Percentiles rank a stretch among this genome's conserved stretches.
Conservation (phyloP, 2,888 invertebrate genomes). For the Caenorhabditis doughertyi region DNA sequence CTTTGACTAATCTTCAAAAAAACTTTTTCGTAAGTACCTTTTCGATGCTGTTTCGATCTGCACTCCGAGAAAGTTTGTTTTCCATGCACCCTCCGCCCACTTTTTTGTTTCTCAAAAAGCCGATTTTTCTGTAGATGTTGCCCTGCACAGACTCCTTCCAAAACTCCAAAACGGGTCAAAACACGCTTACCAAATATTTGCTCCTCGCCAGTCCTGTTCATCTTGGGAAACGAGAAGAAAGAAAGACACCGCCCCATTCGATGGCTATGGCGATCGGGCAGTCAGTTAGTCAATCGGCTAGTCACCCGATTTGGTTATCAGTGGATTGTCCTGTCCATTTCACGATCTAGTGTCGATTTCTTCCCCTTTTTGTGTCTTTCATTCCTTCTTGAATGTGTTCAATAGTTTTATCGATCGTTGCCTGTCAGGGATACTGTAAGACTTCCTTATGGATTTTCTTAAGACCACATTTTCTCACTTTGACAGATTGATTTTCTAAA, state of each 20-base stretch:
- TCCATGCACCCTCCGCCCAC: slow-evolving; percentile 47
- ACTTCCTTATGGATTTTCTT: slow-evolving; percentile 23
- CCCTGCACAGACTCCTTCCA: slow-evolving; percentile 24
- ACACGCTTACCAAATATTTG: slow-evolving; percentile 67
- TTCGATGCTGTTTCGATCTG: slow-evolving; percentile 9
- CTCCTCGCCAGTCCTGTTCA: slow-evolving; percentile 53
- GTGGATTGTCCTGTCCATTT: slow-evolving; percentile 34
- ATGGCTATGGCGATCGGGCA: slow-evolving; percentile 28
- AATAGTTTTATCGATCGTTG: slow-evolving; percentile 6
- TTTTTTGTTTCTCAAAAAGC: slow-evolving; percentile 49
- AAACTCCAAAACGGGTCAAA: slow-evolving; percentile 65
- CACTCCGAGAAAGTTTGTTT: slow-evolving; percentile 45
- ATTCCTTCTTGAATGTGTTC: not conserved
- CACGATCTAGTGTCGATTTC: slow-evolving; percentile 22
- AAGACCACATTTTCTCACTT: slow-evolving; percentile 3
- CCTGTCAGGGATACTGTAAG: slow-evolving; percentile 17
- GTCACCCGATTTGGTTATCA: slow-evolving; percentile 54
- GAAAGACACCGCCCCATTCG: slow-evolving; percentile 30
- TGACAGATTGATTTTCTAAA: slow-evolving; percentile 18
- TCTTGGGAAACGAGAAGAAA: slow-evolving; percentile 25
- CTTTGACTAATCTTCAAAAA: not conserved
- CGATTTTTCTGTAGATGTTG: slow-evolving; percentile 13
- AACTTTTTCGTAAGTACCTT: slow-evolving; percentile 3
- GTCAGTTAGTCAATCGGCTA: slow-evolving; percentile 41
- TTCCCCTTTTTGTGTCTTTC: slow-evolving; percentile 18